Evolutionary conservation across 2,888 invertebrate genomes (phyloP).

Genomic region (Drosophila peninsularis): DNA sequence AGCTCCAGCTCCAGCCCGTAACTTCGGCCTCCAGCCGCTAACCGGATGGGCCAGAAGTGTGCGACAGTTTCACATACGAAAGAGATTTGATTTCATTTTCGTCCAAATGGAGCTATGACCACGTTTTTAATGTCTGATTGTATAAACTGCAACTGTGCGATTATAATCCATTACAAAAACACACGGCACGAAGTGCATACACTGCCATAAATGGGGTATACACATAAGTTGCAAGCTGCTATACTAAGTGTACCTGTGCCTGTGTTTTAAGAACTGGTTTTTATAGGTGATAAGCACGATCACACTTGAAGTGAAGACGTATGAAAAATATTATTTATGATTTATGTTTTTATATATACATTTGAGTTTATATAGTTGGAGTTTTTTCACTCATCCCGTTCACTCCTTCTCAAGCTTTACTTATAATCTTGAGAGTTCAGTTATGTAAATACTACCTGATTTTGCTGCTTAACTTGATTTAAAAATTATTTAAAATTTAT

Average conservation of each 20-base stretch:
- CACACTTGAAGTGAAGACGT: not conserved
- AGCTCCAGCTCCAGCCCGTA: constrained; percentile 20
- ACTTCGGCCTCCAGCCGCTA: constrained; percentile 14
- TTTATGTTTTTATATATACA: not conserved
- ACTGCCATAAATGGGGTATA: constrained; percentile 28
- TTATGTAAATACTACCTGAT: too few species aligned
- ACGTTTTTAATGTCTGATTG: constrained; percentile 59
- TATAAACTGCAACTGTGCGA: constrained; percentile 47
- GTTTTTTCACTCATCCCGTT: too few species aligned
- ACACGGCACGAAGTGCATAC: constrained; percentile 12
- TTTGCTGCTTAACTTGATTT: too few species aligned
- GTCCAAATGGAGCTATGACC: constrained; percentile 67
- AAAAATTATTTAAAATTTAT: too few species aligned
- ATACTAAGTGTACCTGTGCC: not conserved
- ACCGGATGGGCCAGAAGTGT: constrained; percentile 67
- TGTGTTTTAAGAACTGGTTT: not conserved
- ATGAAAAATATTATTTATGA: not conserved
- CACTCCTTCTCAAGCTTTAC: too few species aligned
- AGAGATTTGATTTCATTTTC: constrained; percentile 69
- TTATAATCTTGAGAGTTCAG: too few species aligned
- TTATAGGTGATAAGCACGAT: not conserved
- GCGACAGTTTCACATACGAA: constrained; percentile 64
- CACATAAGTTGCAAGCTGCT: not conserved
- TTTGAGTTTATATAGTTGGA: not conserved
- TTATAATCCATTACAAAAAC: constrained; percentile 11